Percentiles rank a stretch among this genome's conserved stretches.
Evolutionary conservation across 2,797 vertebrate species (phyloP).

Genomic region (Peromyscus attwateri): DNA sequence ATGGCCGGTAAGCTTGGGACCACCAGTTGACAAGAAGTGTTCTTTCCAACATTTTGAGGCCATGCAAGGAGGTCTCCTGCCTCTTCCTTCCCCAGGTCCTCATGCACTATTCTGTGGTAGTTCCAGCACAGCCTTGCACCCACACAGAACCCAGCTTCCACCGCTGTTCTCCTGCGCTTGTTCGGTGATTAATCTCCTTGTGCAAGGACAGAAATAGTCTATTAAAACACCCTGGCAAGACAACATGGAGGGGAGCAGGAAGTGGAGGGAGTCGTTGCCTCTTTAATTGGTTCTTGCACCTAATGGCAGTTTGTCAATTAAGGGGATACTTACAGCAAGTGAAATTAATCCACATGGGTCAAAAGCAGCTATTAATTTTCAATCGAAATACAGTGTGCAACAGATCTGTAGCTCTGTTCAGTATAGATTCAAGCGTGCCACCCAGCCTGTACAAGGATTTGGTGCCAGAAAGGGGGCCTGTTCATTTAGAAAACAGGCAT

Average conservation of each 20-base stretch:
- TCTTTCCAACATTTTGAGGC: conserved; percentile 41
- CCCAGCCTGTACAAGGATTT: conserved; percentile 32
- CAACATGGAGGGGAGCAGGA: conserved; percentile 76
- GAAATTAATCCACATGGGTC: conserved; percentile 90
- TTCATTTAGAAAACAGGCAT: background rate
- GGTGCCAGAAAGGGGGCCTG: background rate
- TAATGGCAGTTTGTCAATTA: conserved; percentile 91
- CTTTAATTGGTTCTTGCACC: conserved; percentile 90
- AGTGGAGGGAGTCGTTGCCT: conserved; percentile 80
- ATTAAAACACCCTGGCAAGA: conserved; percentile 83
- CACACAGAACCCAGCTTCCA: background rate
- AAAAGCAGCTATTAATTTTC: conserved; percentile 91
- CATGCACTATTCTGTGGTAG: background rate
- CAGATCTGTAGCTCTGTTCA: conserved; percentile 86
- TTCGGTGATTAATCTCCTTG: conserved; percentile 85
- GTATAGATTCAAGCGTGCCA: conserved; percentile 80
- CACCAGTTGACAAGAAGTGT: conserved; percentile 63
- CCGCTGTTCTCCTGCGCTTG: conserved; percentile 78
- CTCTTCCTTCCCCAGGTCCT: background rate
- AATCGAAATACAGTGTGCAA: conserved; percentile 89
- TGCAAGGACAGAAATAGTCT: conserved; percentile 82
- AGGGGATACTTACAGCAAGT: conserved; percentile 88
- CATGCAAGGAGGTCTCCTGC: conserved; percentile 36
- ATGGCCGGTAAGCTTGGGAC: conserved; percentile 72
- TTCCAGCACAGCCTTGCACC: conserved; percentile 35